Evolutionary conservation across 1,140 invertebrate species (phyloP).

Genomic region (Drosophila tropicalis): DNA sequence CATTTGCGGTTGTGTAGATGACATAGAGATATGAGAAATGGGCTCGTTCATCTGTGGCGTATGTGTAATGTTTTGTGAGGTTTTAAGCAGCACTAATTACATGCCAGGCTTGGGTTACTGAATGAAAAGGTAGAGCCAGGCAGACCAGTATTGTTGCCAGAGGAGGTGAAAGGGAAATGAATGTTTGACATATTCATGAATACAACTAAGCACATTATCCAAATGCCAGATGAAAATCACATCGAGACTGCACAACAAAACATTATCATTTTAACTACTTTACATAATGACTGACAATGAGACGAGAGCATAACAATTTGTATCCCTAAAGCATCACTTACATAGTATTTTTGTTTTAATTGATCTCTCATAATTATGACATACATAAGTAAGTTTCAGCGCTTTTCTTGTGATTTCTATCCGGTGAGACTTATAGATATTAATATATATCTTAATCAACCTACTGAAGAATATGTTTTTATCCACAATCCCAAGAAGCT

Average conservation of each 20-base stretch:
- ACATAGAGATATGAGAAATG: conserved; percentile 34
- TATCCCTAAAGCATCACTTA: too few relatives aligned
- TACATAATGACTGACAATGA: neutral
- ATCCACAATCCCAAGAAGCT: too few relatives aligned
- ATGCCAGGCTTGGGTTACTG: neutral
- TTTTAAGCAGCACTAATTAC: conserved; percentile 60
- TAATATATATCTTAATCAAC: too few relatives aligned
- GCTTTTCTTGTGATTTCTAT: too few relatives aligned
- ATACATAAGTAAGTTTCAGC: too few relatives aligned
- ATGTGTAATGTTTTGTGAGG: conserved; percentile 49
- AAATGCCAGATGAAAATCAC: conserved; percentile 1
- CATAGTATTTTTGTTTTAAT: too few relatives aligned
- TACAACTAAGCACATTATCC: conserved; percentile 41
- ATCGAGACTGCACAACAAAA: conserved; percentile 3
- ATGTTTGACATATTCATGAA: conserved; percentile 44
- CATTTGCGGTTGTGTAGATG: conserved; percentile 58
- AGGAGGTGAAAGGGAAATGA: neutral
- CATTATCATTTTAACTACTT: too few relatives aligned
- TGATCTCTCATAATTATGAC: too few relatives aligned
- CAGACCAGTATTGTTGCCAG: neutral
- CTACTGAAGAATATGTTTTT: too few relatives aligned
- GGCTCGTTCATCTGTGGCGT: conserved; percentile 30
- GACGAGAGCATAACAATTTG: neutral
- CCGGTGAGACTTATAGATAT: too few relatives aligned
- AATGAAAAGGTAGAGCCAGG: conserved; percentile 12